Percentiles rank a stretch among this genome's conserved stretches.
Evolutionary conservation across 2,797 vertebrate genomes (phyloP).

Genomic region (Macrochelys suwanniensis): DNA sequence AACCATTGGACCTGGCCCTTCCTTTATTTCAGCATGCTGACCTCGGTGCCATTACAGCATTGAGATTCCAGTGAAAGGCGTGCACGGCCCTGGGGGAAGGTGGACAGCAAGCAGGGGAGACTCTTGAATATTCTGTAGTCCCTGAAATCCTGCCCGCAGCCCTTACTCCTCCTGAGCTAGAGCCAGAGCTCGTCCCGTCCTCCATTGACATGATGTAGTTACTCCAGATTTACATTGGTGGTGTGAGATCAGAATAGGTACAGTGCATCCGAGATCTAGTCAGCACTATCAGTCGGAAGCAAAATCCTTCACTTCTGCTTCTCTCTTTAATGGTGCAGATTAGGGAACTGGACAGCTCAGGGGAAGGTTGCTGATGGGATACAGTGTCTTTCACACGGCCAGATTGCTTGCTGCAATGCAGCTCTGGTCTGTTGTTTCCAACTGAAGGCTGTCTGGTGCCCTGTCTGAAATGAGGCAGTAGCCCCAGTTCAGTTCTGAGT

Average conservation of each 20-base stretch:
- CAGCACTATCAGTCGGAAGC: neutral
- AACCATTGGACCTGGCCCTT: neutral
- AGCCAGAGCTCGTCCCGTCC: neutral
- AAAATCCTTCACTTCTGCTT: neutral
- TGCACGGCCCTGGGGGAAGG: neutral
- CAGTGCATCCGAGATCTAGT: neutral
- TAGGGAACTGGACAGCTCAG: neutral
- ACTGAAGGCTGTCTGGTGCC: neutral
- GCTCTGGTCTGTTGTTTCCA: neutral
- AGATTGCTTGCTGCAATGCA: neutral
- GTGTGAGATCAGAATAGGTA: neutral
- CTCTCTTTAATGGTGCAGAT: neutral
- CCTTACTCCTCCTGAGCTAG: neutral
- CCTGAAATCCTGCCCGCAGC: neutral
- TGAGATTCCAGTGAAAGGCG: neutral
- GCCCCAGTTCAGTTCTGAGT: neutral
- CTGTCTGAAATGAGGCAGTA: neutral
- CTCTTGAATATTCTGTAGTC: neutral
- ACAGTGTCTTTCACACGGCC: neutral
- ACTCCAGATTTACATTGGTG: neutral
- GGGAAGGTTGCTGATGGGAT: neutral
- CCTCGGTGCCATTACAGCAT: neutral
- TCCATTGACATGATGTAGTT: neutral
- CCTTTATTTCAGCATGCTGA: neutral
- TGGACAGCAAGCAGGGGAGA: neutral